Percentiles rank a stretch among this genome's conserved stretches.
Conservation (phyloP, 2,888 invertebrate genomes). For the Pachliopta kotzebuea region DNA sequence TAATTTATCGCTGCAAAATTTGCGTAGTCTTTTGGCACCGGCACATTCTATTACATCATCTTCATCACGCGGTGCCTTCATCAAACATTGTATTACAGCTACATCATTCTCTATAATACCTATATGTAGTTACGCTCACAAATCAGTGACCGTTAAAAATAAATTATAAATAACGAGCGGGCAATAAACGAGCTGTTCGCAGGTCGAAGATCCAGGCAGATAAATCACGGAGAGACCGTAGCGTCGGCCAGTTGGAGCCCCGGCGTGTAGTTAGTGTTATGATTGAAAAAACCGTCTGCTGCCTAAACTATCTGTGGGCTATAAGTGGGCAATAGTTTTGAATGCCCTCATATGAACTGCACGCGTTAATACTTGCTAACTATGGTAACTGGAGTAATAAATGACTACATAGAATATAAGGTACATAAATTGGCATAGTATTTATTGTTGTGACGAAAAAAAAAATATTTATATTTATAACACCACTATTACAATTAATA, state of each 20-base stretch:
- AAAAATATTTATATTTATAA: too few species aligned
- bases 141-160: constrained; percentile 78
- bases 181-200: constrained; percentile 77
- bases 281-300: constrained; percentile 57
- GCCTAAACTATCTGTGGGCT: constrained; percentile 46
- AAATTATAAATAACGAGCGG: constrained; percentile 80
- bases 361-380: not conserved
- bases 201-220: constrained; percentile 74
- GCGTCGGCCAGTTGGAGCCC: constrained; percentile 44
- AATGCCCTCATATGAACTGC: not conserved
- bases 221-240: constrained; percentile 62
- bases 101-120: not conserved
- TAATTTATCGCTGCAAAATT: not conserved
- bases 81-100: too few species aligned
- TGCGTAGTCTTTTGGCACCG: constrained; percentile 9
- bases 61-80: too few species aligned
- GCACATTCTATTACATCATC: constrained; percentile 10
- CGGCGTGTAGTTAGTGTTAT: constrained; percentile 61
- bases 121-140: constrained; percentile 50
- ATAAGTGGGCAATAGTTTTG: constrained; percentile 36
- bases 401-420: too few species aligned
- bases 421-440: too few species aligned
- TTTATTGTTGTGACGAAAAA: too few species aligned
- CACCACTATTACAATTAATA: too few species aligned
- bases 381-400: too few species aligned